Evolutionary conservation across 2,797 vertebrate species (phyloP), one percentile per base, ranked within the genome.

Genomic region (Fratercula arctica): DNA sequence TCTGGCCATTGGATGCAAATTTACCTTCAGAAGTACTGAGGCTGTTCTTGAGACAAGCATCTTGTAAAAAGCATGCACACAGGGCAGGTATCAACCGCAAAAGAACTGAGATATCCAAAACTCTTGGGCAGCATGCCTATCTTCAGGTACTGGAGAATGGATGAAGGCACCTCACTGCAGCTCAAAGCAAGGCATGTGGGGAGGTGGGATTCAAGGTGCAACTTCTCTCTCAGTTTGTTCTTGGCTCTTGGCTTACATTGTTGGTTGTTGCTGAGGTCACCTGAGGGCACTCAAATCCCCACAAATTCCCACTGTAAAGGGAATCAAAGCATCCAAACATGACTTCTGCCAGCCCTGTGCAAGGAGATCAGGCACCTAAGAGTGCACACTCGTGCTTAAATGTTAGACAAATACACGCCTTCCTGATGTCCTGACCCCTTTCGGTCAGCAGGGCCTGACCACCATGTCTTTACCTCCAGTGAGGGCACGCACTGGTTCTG

Each of bases 271-370:
- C 63, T 85, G 63, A 78, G 20, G 37, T 66, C 31, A 63, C 12
- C 10, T 4, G 56, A 24, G 25, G 28, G 28, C 16, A 45, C 70
- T 15, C 16, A 85, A 31, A 76, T 54, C 35, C 53, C 35, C 29
- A 28, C 0, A 2, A 12, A 81, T 72, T 81, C 57, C 33, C 26
- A 19, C 24, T 57, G 10, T 45, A 66, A 89, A 69, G 25, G 31
- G 11, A 93, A 60, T 4, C 17, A 29, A 87, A 90, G 19, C 8
- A 69, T 66, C 26, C 6, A 6, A 73, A 57, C 61, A 8, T 14
- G 28, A 33, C 11, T 68, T 61, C 39, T 78, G 16, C 28, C 3
- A 2, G 6, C 2, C 6, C 39, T 3, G 1, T 5, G 10, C 9
- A 5, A 45, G 25, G 14, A 77, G 25, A 9, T 13, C 25, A 5